Conservation (phyloP, 2,113 vertebrate species). For the Canis aureus region DNA sequence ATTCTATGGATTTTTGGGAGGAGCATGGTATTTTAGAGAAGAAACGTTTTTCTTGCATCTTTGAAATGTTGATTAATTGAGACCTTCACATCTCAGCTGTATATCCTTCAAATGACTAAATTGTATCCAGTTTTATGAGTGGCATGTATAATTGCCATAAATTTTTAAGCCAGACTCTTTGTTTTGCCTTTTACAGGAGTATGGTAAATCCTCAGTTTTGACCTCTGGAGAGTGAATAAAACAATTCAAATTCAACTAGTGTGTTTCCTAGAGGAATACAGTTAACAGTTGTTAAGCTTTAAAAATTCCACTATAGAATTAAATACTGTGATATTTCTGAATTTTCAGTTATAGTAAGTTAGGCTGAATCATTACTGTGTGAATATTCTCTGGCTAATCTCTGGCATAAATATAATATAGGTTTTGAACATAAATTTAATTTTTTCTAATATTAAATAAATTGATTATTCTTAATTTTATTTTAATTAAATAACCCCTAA, state of each 20-base stretch:
- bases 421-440: constrained; percentile 65
- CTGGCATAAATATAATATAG: constrained; percentile 31
- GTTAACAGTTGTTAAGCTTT: constrained; percentile 50
- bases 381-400: constrained; percentile 48
- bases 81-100: constrained; percentile 74
- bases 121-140: neutral
- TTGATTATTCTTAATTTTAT: constrained; percentile 47
- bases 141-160: neutral
- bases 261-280: neutral
- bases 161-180: constrained; percentile 36
- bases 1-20: neutral
- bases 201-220: constrained; percentile 1
- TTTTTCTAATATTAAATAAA: constrained; percentile 58
- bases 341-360: constrained; percentile 36
- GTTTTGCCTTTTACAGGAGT: constrained; percentile 54
- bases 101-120: constrained; percentile 28
- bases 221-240: constrained; percentile 51
- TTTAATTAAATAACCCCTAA: constrained; percentile 42
- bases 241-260: constrained; percentile 30
- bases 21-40: constrained; percentile 29
- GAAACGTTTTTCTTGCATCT: constrained; percentile 45
- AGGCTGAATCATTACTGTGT: constrained; percentile 38
- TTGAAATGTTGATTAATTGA: constrained; percentile 44
- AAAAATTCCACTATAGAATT: constrained; percentile 12
- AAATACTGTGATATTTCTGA: constrained; percentile 53